These are phyloP conservation scores for Eilema griseolum DNA, from an alignment of 2,888 invertebrate species.

Conservation along the genomic window DNA sequence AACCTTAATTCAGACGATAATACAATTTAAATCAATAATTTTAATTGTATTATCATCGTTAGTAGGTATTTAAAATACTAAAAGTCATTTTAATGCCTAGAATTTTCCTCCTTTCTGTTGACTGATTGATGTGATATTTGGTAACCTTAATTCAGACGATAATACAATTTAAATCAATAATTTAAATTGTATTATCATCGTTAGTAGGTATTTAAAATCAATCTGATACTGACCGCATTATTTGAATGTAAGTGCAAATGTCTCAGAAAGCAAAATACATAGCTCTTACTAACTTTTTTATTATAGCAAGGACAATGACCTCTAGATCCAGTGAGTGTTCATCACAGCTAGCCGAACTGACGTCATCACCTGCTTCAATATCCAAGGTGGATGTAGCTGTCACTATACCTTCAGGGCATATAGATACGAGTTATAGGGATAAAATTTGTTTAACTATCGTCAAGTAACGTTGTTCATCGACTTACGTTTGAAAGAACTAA, in stretches of 20 bases:
- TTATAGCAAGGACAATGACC: conserved; percentile 78
- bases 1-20: too few species aligned
- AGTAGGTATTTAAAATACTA: too few species aligned
- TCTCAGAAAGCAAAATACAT: not conserved
- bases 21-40: too few species aligned
- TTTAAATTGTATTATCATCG: too few species aligned
- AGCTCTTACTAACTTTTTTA: not conserved
- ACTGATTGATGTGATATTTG: too few species aligned
- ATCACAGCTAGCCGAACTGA: conserved; percentile 73
- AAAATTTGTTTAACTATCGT: conserved; percentile 81
- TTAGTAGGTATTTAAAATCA: too few species aligned
- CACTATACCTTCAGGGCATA: conserved; percentile 72
- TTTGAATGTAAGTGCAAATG: not conserved
- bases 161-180: too few species aligned
- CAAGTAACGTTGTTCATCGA: conserved; percentile 57
- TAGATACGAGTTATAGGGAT: conserved; percentile 79
- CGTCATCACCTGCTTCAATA: conserved; percentile 68
- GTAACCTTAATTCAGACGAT: too few species aligned
- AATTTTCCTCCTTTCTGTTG: too few species aligned
- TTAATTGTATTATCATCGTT: too few species aligned
- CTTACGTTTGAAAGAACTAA: conserved; percentile 19
- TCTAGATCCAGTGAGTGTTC: conserved; percentile 82
- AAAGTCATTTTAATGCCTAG: too few species aligned
- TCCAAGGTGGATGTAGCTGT: conserved; percentile 82
- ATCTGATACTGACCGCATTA: too few species aligned